These are phyloP conservation scores for Hemicordylus capensis DNA, from an alignment of 2,113 vertebrate species.

Conservation along the genomic window DNA sequence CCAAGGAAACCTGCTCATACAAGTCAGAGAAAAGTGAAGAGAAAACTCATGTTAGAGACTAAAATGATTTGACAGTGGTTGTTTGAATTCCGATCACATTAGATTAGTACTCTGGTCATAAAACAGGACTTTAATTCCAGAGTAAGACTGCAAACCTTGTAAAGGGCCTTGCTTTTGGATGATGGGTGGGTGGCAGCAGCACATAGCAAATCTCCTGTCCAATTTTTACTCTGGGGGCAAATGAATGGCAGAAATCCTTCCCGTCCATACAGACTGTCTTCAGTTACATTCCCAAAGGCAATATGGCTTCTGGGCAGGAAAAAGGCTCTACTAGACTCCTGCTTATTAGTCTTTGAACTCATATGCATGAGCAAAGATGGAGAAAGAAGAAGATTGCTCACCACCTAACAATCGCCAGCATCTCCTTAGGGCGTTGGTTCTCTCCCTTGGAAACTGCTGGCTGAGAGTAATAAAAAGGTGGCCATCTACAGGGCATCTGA, in stretches of 20 bases:
- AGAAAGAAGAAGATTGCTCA: neutral
- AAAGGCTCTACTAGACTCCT: neutral
- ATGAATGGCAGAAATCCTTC: neutral
- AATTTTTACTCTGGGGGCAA: neutral
- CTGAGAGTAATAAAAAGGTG: neutral
- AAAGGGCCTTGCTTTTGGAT: neutral
- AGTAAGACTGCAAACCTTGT: neutral
- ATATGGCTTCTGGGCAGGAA: neutral
- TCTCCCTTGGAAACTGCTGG: neutral
- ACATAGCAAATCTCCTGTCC: neutral
- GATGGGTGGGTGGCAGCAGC: neutral
- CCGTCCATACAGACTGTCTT: neutral
- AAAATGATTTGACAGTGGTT: neutral
- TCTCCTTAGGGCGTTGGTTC: neutral
- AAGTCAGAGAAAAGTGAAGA: neutral
- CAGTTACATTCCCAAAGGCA: neutral
- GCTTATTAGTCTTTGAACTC: neutral
- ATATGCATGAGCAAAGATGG: neutral
- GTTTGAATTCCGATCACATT: neutral
- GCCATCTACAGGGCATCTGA: neutral
- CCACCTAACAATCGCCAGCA: neutral
- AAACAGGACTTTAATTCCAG: neutral
- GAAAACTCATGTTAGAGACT: neutral
- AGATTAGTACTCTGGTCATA: neutral
- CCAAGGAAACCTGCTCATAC: neutral